phyloP scores from a whole-genome alignment of 2,113 vertebrate genomes.

The Tyrannus savana region DNA sequence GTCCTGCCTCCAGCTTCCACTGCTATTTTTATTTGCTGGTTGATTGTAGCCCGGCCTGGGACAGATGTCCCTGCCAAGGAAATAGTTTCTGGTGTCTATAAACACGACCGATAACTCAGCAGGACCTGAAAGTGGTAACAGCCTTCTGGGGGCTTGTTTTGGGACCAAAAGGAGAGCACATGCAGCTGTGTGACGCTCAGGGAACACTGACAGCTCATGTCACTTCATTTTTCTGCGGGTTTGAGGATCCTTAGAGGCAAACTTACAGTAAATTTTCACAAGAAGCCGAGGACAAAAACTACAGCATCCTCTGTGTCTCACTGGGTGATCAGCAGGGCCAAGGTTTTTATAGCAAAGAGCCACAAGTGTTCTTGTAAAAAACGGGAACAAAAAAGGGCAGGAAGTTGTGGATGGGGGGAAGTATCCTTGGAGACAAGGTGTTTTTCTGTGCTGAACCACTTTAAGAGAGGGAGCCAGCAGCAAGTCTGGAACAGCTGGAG shows the following conservation, averaged over 20 bases:
- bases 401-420: background rate
- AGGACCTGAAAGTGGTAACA: background rate
- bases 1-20: background rate
- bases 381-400: background rate
- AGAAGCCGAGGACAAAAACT: background rate
- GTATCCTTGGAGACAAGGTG: background rate
- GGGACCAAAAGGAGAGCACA: background rate
- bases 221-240: background rate
- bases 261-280: background rate
- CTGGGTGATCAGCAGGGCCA: background rate
- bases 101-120: background rate
- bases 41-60: background rate
- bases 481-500: background rate
- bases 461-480: background rate
- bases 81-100: background rate
- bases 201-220: background rate
- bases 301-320: background rate
- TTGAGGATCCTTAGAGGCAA: background rate
- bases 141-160: background rate
- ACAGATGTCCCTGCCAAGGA: background rate
- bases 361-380: background rate
- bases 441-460: background rate
- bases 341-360: background rate
- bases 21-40: background rate
- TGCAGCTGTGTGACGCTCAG: background rate